Evolutionary conservation across 2,113 vertebrate species (phyloP).

Genomic region (Burhinus oedicnemus): DNA sequence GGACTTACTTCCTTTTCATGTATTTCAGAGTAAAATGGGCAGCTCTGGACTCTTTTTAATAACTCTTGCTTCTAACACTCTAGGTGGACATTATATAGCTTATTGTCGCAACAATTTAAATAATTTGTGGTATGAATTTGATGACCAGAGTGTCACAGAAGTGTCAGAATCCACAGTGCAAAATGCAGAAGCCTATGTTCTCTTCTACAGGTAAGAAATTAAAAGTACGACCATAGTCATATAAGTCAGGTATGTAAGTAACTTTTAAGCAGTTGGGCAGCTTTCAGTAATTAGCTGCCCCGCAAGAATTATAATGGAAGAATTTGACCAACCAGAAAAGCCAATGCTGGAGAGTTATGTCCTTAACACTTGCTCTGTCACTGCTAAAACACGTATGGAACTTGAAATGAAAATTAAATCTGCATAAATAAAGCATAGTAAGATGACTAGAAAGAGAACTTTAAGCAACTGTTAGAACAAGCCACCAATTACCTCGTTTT

Average conservation of each 20-base stretch:
- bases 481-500: background rate
- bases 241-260: background rate
- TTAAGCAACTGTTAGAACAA: background rate
- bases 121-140: constrained; percentile 96
- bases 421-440: background rate
- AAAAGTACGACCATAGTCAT: background rate
- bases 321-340: background rate
- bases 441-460: background rate
- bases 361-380: background rate
- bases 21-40: background rate
- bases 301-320: background rate
- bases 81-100: constrained; percentile 97
- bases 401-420: background rate
- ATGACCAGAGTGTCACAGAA: constrained; percentile 97
- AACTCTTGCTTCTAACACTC: background rate
- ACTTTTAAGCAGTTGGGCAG: background rate
- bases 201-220: constrained; percentile 92
- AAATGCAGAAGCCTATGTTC: constrained; percentile 96
- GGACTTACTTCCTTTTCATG: background rate
- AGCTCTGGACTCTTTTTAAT: background rate
- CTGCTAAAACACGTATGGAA: background rate
- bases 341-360: background rate
- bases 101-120: constrained; percentile 95
- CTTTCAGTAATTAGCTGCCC: background rate
- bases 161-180: constrained; percentile 94